Base-by-base conservation (phyloP, 1,140 invertebrate genomes). In the Aphaenogaster ashmeadi region DNA sequence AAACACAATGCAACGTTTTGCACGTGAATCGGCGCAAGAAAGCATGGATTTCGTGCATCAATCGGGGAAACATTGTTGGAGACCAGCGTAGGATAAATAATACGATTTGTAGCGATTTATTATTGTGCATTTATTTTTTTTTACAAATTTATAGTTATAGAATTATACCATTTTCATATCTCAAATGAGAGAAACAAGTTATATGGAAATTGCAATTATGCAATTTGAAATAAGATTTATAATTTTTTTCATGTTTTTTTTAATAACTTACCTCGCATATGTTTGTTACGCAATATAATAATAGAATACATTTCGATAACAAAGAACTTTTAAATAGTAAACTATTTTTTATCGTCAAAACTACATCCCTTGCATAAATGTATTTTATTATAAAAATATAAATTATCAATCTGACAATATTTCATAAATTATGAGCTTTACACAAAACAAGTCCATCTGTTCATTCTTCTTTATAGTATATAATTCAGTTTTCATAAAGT, bases 11-110 rank as follows among this genome's bases (percentile, higher is more conserved):
- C 90, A 95, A 88, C 92, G 92, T 85, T 87, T 94, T 64, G 95
- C 95, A 1, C 91, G 93, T 36, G 93, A 95, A 90, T 87, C 91
- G 13, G 95, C 95, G 1, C 92, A 94, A 88, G 95, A 95, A 85
- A 95, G 93, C 72, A 95, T 95, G 95, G 93, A 94, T 33, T 91
- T 38, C 11, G 72, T 95, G 13, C 93, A 94, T 60, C 92, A 95
- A 79, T 95, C 95, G 1, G 92, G 95, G 0, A 95, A 94, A 88
- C 95, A 93, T 93, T 95, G 94, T 80, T 94, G 91, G 92, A 95
- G 91, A 85, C 95, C 95, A 44, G 92, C 91, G 9, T 95, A 94
- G 93, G 88, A 94, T 72, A 91, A 89, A 75, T 44, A 41, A 9
- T 79, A 7, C n/a, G 15, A 44, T 58, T 11, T 50, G 11, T 36